A percentile compares a stretch with the other conserved stretches of the same genome.
Evolutionary conservation across 1,140 invertebrate species (phyloP).

Genomic region (Archivesica marissinica): DNA sequence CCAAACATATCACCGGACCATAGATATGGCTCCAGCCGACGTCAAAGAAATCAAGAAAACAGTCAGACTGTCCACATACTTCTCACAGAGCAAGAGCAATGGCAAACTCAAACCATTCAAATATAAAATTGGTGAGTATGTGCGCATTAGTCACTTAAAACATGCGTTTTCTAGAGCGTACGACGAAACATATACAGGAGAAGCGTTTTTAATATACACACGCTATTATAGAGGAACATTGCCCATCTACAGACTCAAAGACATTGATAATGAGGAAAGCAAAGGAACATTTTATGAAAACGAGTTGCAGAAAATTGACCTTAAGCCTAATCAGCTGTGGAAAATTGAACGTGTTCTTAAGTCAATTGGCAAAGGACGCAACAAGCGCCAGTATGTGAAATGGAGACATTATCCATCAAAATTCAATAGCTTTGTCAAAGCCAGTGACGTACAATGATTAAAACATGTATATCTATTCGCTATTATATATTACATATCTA

Average conservation of each 20-base stretch:
- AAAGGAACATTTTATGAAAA: constrained; percentile 32
- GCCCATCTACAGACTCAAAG: constrained; percentile 14
- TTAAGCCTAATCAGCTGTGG: background rate
- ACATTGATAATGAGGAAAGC: background rate
- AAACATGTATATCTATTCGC: no score
- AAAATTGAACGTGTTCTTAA: background rate
- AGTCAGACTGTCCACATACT: background rate
- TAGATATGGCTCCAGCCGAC: background rate
- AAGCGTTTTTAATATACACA: background rate
- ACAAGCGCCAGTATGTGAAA: background rate
- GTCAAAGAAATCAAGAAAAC: constrained; percentile 36
- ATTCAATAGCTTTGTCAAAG: background rate
- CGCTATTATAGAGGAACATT: background rate
- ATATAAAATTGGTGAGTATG: background rate
- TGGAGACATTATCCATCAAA: background rate
- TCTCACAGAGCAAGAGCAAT: background rate
- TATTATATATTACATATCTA: no score
- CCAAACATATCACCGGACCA: constrained; percentile 8
- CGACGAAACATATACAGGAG: background rate
- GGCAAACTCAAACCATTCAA: background rate
- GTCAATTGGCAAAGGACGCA: background rate
- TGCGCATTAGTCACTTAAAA: constrained; percentile 20
- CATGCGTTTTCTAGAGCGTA: background rate
- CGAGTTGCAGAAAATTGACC: constrained; percentile 5
- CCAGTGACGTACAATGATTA: no score